Percentiles rank a stretch among this genome's conserved stretches.
phyloP scores from a whole-genome alignment of 1,140 invertebrate genomes.

The Matsumurasca onukii region DNA sequence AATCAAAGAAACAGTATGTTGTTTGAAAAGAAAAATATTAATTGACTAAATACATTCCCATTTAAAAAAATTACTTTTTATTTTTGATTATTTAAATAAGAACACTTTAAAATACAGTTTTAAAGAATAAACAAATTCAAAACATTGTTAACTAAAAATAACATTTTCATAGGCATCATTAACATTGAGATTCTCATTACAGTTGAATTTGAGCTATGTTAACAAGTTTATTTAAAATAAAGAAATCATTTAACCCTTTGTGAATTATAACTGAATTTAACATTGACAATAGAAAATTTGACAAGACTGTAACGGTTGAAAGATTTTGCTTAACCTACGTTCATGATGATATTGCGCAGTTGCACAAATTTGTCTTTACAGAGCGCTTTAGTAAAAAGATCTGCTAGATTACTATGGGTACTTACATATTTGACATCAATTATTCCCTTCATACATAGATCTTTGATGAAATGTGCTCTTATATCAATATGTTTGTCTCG shows the following conservation, averaged over 20 bases:
- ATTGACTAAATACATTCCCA: no score
- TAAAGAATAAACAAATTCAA: no score
- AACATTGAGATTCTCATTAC: no score
- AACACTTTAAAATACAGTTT: no score
- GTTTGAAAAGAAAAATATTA: background rate
- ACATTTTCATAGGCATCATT: no score
- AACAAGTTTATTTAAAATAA: background rate
- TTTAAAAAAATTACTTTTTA: no score
- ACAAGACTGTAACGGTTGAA: background rate
- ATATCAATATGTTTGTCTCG: conserved; percentile 47
- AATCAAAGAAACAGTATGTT: background rate
- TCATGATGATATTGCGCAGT: background rate
- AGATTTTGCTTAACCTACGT: background rate
- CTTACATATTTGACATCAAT: conserved; percentile 9
- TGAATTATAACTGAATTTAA: background rate
- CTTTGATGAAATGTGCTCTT: conserved; percentile 17
- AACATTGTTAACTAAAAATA: no score
- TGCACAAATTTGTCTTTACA: conserved; percentile 13
- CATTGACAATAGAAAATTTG: background rate
- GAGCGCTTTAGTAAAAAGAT: conserved; percentile 14
- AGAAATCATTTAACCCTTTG: background rate
- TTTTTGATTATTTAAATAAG: no score
- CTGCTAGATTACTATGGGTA: background rate
- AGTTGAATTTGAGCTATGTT: no score
- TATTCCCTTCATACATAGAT: background rate